Percentiles rank a stretch among this genome's conserved stretches.
These are phyloP conservation scores for Bolinopsis microptera DNA, from an alignment of 37 sponge, comb jelly and placozoan species.

Conservation along the genomic window DNA sequence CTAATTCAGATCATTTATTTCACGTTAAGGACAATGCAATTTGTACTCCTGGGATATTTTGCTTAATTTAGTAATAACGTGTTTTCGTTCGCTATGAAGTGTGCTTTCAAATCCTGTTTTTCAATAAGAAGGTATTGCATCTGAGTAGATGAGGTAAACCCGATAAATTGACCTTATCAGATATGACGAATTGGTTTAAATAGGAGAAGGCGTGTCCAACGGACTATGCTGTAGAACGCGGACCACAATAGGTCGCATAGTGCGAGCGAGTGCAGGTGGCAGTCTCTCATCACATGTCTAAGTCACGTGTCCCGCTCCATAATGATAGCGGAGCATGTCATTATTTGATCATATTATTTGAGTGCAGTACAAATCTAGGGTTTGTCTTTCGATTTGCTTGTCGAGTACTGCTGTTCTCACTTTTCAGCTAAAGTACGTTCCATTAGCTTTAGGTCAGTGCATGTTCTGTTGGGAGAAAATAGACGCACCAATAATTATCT, in stretches of 20 bases:
- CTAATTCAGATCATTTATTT: not conserved
- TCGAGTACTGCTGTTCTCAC: not conserved
- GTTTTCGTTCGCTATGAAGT: not conserved
- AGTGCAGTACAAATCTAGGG: slow-evolving; percentile 28
- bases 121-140: not conserved
- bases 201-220: not conserved
- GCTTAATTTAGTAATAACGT: not conserved
- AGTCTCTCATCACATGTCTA: not conserved
- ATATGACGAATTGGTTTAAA: not conserved
- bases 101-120: not conserved
- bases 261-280: slow-evolving; percentile 41
- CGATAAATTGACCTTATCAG: not conserved
- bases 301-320: slow-evolving; percentile 5
- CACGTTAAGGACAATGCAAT: not conserved
- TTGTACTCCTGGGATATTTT: not conserved
- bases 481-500: not conserved
- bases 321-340: slow-evolving; percentile 56
- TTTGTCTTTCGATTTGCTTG: not conserved
- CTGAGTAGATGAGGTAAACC: not conserved
- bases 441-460: not conserved
- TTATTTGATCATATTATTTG: slow-evolving; percentile 65
- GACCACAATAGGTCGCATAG: slow-evolving; percentile 27
- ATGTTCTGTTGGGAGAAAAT: not conserved
- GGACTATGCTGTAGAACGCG: slow-evolving; percentile 6
- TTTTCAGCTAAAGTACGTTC: not conserved